Base-by-base conservation (phyloP, 1,140 invertebrate species). In the Micrasema minimum region DNA sequence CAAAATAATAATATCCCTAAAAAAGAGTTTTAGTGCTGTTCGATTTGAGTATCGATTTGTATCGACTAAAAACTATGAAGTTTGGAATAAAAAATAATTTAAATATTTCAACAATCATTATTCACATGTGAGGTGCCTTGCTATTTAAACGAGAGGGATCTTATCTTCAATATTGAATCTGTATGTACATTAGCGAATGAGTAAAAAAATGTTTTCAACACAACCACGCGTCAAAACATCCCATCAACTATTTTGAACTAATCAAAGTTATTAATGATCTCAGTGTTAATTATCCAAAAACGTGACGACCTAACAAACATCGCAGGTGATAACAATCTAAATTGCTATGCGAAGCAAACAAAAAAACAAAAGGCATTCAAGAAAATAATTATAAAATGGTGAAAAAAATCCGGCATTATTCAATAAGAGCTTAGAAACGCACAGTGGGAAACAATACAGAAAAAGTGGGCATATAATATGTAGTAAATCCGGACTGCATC, bases 301-400 rank as follows among this genome's bases (percentile, higher is more conserved):
- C 53, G 26, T 57, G 53, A 57, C 53, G 26, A 12, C 22, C 20
- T 23, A 31, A 46, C 48, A 51, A 22, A 51, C 48, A 11, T 51
- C 48, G 7, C 22, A 51, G 48, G 48, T 51, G 48, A 51, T 51
- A 51, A 51, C 26, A 51, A 51, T 51, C 48, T 51, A 51, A 51
- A 51, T 51, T 51, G 48, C 48, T 51, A 5, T 1, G 16, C 48
- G 43, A n/a, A 16, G 16, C 48, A n/a, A n/a, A 16, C n/a, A 51
- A 51, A 51, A 23, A 11, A 9, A 51, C 18, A 51, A 51, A 51
- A 51, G 6, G 48, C 6, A 22, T 22, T 22, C 18, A 23, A 14
- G 48, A 51, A 23, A 14, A 46, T 46, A 46, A 46, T 16, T 46
- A 5, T n/a, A 31, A 31, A 46, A 46, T 12, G 14, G n/a, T 31